Conservation (phyloP, 2,113 vertebrate species). For the Cryptomyrus ogoouensis region DNA sequence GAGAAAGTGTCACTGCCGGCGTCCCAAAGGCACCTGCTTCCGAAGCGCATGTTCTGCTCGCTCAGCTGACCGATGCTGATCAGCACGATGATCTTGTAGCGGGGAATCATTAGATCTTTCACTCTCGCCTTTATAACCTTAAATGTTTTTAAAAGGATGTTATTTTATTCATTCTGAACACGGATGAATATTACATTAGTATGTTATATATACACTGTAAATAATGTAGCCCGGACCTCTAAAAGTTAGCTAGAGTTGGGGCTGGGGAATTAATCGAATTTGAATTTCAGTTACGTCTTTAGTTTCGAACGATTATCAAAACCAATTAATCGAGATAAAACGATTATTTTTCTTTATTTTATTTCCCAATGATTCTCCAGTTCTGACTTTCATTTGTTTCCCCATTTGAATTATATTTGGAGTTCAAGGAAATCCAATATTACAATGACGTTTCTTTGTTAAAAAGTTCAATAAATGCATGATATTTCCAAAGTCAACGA, state of each 20-base stretch:
- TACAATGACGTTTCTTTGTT: background rate
- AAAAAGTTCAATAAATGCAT: background rate
- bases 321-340: background rate
- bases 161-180: background rate
- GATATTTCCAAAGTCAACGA: background rate
- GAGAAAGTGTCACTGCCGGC: conserved; percentile 63
- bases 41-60: conserved; percentile 68
- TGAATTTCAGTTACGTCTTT: background rate
- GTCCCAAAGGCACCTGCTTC: conserved; percentile 84
- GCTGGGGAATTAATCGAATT: background rate
- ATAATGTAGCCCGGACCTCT: background rate
- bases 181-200: background rate
- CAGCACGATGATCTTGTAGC: conserved; percentile 77
- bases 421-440: background rate
- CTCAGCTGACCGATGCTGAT: conserved; percentile 73
- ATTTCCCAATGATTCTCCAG: background rate
- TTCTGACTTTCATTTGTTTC: background rate
- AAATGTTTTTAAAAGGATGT: background rate
- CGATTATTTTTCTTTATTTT: background rate
- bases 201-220: background rate
- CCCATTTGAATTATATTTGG: background rate
- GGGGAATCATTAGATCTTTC: conserved; percentile 72
- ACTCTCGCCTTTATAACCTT: conserved; percentile 75
- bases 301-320: background rate
- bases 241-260: background rate